These are phyloP conservation scores for Galaxias olidus DNA, from an alignment of 2,797 vertebrate species.

Conservation along the genomic window DNA sequence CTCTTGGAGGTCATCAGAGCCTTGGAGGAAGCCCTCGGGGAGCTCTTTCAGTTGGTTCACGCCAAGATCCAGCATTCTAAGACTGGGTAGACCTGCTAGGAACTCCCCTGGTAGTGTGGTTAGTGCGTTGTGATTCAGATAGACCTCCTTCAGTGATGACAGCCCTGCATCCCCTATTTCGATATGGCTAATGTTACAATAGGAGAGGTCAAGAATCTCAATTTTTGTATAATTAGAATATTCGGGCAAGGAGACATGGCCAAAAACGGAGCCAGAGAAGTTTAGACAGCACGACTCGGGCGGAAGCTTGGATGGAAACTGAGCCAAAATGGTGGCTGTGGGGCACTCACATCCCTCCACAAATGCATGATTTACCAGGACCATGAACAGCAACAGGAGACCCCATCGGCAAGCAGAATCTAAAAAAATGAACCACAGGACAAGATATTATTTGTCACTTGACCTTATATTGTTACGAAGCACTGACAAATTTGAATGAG, in stretches of 20 bases:
- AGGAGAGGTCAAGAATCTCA: slow-evolving; percentile 80
- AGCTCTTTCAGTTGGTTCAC: slow-evolving; percentile 76
- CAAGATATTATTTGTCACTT: no score
- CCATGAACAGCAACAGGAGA: slow-evolving; percentile 48
- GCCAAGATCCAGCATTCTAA: slow-evolving; percentile 79
- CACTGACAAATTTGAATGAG: no score
- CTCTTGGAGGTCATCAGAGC: slow-evolving; percentile 69
- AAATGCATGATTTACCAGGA: slow-evolving; percentile 41
- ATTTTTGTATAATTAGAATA: slow-evolving; percentile 67
- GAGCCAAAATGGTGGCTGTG: slow-evolving; percentile 58
- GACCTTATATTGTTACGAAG: no score
- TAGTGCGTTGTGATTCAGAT: slow-evolving; percentile 78
- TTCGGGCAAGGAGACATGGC: slow-evolving; percentile 70
- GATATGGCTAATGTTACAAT: slow-evolving; percentile 75
- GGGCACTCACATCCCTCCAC: slow-evolving; percentile 74
- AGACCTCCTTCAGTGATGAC: slow-evolving; percentile 67
- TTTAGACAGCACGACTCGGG: slow-evolving; percentile 81
- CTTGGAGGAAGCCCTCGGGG: slow-evolving; percentile 77
- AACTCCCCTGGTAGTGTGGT: slow-evolving; percentile 75
- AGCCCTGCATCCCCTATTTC: slow-evolving; percentile 3
- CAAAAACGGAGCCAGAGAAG: slow-evolving; percentile 78
- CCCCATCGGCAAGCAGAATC: slow-evolving; percentile 49
- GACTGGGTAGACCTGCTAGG: slow-evolving; percentile 67
- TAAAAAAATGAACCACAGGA: no score
- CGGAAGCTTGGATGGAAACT: slow-evolving; percentile 59